Evolutionary conservation across 2,113 vertebrate genomes (phyloP).

Genomic region (Colaptes auratus): DNA sequence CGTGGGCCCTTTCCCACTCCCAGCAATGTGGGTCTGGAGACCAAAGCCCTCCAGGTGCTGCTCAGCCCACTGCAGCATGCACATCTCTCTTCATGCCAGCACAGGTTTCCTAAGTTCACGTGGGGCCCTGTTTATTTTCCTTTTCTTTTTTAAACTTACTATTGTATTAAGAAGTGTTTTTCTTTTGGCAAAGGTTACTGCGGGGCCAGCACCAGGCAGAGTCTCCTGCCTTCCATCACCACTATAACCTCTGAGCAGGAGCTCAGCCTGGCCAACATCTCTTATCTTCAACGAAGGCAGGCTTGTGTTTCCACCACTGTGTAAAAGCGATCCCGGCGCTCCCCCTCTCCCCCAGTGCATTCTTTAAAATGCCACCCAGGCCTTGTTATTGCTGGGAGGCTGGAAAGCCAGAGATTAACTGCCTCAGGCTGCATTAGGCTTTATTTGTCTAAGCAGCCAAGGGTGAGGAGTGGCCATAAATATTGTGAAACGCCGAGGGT

Average conservation of each 20-base stretch:
- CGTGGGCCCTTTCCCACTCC: background rate
- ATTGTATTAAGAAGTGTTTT: constrained; percentile 65
- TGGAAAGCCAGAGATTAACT: constrained; percentile 41
- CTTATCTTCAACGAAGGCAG: constrained; percentile 29
- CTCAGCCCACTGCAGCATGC: background rate
- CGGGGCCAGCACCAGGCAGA: background rate
- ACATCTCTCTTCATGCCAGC: background rate
- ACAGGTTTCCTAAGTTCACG: constrained; percentile 31
- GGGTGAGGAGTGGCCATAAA: constrained; percentile 34
- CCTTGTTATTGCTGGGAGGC: constrained; percentile 54
- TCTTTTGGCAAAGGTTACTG: constrained; percentile 47
- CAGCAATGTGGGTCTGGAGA: fast-evolving
- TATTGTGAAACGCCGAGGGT: background rate
- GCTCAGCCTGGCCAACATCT: background rate
- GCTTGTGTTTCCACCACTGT: background rate
- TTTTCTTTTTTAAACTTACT: background rate
- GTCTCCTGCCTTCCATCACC: constrained; percentile 46
- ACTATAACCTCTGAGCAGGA: constrained; percentile 10
- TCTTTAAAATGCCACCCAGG: constrained; percentile 62
- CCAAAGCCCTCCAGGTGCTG: background rate
- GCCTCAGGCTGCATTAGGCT: constrained; percentile 45
- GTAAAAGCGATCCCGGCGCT: background rate
- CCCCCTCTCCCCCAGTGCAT: constrained; percentile 8
- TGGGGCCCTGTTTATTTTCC: constrained; percentile 52
- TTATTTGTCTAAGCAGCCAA: constrained; percentile 69